phyloP scores from a whole-genome alignment of 2,797 vertebrate species.

The Eidolon dupreanum region DNA sequence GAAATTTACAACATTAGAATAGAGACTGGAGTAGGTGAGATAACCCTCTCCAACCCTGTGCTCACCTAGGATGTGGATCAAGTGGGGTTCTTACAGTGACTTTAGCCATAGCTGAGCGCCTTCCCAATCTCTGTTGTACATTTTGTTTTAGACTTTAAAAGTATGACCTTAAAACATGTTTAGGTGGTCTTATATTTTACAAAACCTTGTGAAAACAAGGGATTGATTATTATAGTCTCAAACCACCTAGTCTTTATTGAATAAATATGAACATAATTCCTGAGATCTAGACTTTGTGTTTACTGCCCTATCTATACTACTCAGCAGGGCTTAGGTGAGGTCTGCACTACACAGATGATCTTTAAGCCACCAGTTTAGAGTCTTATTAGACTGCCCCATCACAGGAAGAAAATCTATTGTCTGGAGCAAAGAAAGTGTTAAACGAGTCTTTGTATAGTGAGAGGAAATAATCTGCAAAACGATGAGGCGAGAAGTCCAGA shows the following conservation, averaged over 20 bases:
- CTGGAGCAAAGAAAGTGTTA: conserved; percentile 16
- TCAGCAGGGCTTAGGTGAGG: not conserved
- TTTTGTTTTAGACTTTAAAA: conserved; percentile 63
- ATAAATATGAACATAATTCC: not conserved
- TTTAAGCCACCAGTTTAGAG: not conserved
- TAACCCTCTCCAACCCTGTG: not conserved
- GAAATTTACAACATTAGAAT: not conserved
- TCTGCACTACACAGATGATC: not conserved
- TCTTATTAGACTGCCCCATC: not conserved
- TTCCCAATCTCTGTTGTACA: not conserved
- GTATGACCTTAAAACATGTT: conserved; percentile 54
- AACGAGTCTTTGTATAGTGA: not conserved
- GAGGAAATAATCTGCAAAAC: conserved; percentile 39
- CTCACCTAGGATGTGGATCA: not conserved
- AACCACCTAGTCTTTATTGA: conserved; percentile 59
- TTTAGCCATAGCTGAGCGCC: not conserved
- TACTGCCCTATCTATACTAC: not conserved
- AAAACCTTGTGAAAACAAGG: conserved; percentile 62
- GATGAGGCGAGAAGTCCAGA: not conserved
- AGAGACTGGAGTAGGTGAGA: not conserved
- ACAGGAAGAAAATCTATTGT: conserved; percentile 21
- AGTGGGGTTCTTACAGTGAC: not conserved
- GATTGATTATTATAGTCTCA: conserved; percentile 54
- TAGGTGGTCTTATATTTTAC: conserved; percentile 57
- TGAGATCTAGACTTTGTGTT: not conserved